Evolutionary conservation across 2,113 vertebrate species (phyloP).

Genomic region (Scytalopus superciliaris): DNA sequence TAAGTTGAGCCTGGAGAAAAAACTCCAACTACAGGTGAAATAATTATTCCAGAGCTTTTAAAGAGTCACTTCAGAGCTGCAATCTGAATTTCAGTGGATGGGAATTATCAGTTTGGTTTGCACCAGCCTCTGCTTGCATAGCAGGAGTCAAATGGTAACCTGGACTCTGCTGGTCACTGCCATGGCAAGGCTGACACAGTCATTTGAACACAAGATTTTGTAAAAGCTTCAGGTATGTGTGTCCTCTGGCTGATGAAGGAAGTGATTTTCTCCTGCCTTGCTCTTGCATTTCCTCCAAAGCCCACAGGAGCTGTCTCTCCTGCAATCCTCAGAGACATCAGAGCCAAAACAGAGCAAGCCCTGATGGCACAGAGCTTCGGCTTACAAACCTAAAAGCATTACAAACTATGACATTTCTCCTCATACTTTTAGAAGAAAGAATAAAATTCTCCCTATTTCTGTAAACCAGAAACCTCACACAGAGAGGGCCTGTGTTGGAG

Average conservation of each 20-base stretch:
- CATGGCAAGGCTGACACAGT: not conserved
- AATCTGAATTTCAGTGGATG: not conserved
- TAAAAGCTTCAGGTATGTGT: not conserved
- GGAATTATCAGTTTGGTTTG: not conserved
- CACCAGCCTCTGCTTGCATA: not conserved
- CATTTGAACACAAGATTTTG: not conserved
- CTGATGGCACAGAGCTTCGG: not conserved
- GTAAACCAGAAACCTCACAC: not conserved
- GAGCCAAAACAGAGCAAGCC: not conserved
- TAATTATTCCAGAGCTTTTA: conserved; percentile 36
- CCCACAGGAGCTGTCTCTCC: fast-evolving
- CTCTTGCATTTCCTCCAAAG: not conserved
- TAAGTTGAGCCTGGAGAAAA: conserved; percentile 63
- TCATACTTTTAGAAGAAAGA: not conserved
- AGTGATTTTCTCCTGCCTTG: not conserved
- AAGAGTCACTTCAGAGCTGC: conserved; percentile 5
- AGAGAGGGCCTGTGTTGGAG: not conserved
- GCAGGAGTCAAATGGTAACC: not conserved
- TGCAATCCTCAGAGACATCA: fast-evolving
- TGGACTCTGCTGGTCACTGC: not conserved
- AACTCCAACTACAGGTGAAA: conserved; percentile 62
- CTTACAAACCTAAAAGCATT: not conserved
- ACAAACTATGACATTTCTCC: not conserved
- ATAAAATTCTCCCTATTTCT: not conserved
- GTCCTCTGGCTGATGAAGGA: not conserved